These are phyloP conservation scores for Remorina albescens DNA, from an alignment of 2,797 vertebrate species.

Conservation along the genomic window DNA sequence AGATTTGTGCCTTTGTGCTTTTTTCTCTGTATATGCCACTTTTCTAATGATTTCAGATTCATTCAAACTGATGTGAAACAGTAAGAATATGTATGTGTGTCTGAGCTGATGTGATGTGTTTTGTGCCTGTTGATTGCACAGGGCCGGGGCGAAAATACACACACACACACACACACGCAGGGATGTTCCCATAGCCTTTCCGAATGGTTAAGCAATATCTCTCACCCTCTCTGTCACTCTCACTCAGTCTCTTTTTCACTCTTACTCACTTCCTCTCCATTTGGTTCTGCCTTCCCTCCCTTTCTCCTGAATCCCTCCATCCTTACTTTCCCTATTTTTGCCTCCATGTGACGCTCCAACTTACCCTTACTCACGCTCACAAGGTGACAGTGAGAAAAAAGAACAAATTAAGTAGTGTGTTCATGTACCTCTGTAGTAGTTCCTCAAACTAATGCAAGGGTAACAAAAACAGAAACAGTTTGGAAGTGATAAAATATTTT, in stretches of 20 bases:
- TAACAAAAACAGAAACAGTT: not conserved
- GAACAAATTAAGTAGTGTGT: not conserved
- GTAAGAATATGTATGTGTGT: conserved; percentile 37
- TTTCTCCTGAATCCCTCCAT: conserved; percentile 30
- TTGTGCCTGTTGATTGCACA: conserved; percentile 63
- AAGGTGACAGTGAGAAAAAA: not conserved
- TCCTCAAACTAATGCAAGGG: not conserved
- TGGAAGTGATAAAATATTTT: not conserved
- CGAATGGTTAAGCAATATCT: conserved; percentile 86
- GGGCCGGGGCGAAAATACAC: no score
- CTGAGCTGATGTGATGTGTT: conserved; percentile 62
- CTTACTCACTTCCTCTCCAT: conserved; percentile 45
- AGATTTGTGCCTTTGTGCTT: not conserved
- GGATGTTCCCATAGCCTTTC: conserved; percentile 86
- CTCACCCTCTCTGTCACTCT: conserved; percentile 63
- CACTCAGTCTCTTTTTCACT: conserved; percentile 53
- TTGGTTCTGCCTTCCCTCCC: conserved; percentile 16
- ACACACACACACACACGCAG: conserved; percentile 33
- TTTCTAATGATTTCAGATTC: not conserved
- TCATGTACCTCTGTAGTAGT: not conserved
- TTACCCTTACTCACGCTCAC: not conserved
- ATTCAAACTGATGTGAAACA: conserved; percentile 33
- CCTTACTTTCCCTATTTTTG: conserved; percentile 23
- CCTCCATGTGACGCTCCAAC: not conserved
- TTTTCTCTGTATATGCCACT: not conserved